These are phyloP conservation scores for Pseudorhiza aurosa DNA, from an alignment of 30 jellyfish, hydroid and myxozoan species.

Conservation along the genomic window DNA sequence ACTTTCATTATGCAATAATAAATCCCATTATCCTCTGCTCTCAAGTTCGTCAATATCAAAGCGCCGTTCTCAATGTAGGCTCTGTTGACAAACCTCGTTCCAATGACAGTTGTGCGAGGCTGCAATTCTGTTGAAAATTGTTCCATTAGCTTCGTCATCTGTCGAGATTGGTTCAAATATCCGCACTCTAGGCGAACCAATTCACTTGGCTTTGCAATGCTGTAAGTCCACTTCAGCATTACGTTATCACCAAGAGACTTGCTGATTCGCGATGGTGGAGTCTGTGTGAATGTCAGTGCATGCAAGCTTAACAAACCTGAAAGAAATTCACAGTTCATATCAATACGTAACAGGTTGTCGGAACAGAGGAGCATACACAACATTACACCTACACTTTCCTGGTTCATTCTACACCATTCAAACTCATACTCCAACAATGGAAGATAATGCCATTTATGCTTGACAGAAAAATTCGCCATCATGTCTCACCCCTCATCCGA, in stretches of 20 bases:
- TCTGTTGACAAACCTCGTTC: conserved; percentile 53
- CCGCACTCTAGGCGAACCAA: conserved; percentile 60
- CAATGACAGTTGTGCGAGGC: conserved; percentile 49
- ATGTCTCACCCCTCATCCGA: no score
- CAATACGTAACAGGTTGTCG: no score
- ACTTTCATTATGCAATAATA: conserved; percentile 34
- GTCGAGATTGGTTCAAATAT: conserved; percentile 36
- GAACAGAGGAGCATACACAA: no score
- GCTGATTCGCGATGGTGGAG: conserved; percentile 25
- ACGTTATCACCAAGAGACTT: conserved; percentile 37
- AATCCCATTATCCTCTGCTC: conserved; percentile 39
- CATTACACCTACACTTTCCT: no score
- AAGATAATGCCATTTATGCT: no score
- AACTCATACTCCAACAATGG: no score
- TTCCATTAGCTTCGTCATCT: conserved; percentile 47
- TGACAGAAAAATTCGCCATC: no score
- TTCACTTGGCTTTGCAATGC: conserved; percentile 45
- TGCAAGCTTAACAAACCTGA: not conserved
- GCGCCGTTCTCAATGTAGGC: conserved; percentile 55
- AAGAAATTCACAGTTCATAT: no score
- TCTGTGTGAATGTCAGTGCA: conserved; percentile 35
- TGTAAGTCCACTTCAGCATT: conserved; percentile 19
- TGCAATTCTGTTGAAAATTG: conserved; percentile 43
- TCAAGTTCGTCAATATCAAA: conserved; percentile 27
- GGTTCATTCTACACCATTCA: no score